phyloP scores from a whole-genome alignment of 1,140 invertebrate species.

The Formica selysi region DNA sequence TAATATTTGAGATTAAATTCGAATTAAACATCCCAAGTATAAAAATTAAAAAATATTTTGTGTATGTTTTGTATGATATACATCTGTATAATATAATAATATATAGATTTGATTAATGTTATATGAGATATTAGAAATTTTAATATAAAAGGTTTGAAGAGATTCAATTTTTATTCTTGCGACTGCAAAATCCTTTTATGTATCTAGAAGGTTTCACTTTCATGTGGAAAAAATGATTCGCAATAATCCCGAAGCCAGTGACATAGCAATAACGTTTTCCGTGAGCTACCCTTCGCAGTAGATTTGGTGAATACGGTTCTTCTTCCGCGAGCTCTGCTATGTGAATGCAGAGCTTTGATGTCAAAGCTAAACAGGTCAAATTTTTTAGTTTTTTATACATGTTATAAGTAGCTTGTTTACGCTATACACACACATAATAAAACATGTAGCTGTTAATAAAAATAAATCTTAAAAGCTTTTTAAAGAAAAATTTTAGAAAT shows the following conservation, averaged over 20 bases:
- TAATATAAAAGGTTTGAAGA: neutral
- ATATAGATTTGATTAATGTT: no score
- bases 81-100: no score
- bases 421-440: neutral
- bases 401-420: no score
- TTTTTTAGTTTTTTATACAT: neutral
- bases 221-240: constrained; percentile 82
- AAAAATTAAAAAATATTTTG: neutral
- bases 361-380: neutral
- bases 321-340: neutral
- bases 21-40: neutral
- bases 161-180: neutral
- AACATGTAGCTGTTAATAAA: neutral
- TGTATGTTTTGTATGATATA: neutral
- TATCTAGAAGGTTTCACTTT: constrained; percentile 76
- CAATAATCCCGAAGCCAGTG: constrained; percentile 82
- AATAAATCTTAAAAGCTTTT: neutral
- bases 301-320: constrained; percentile 61
- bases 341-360: no score
- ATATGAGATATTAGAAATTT: neutral
- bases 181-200: constrained; percentile 1
- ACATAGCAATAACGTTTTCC: constrained; percentile 80
- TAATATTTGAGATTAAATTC: neutral
- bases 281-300: constrained; percentile 76
- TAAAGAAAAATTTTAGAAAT: constrained; percentile 5